Percentiles rank a stretch among this genome's conserved stretches.
Evolutionary conservation across 1,140 invertebrate genomes (phyloP).

Genomic region (Penaeus chinensis): DNA sequence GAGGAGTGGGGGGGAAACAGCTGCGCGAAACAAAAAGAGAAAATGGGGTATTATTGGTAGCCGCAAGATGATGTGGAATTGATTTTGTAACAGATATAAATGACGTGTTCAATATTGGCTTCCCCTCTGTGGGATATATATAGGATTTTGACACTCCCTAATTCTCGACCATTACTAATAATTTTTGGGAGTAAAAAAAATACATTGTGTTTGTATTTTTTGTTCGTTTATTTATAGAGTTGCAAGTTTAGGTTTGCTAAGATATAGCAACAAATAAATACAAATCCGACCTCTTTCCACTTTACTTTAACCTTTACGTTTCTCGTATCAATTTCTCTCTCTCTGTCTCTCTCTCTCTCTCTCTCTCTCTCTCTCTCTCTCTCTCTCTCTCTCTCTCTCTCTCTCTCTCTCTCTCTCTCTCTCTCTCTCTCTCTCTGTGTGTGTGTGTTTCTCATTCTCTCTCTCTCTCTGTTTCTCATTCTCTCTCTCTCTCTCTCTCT

Average conservation of each 20-base stretch:
- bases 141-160: too few species aligned
- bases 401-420: background rate
- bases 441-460: too few species aligned
- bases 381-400: background rate
- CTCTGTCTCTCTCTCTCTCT: background rate
- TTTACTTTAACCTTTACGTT: too few species aligned
- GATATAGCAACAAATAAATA: too few species aligned
- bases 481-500: background rate
- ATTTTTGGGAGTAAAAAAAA: too few species aligned
- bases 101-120: constrained; percentile 39
- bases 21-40: constrained; percentile 44
- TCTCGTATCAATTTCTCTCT: background rate
- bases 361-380: background rate
- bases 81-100: constrained; percentile 57
- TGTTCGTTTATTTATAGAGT: too few species aligned
- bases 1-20: constrained; percentile 26
- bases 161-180: too few species aligned
- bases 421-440: background rate
- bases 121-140: background rate
- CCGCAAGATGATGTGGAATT: constrained; percentile 59
- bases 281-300: too few species aligned
- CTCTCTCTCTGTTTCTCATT: background rate
- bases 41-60: constrained; percentile 54
- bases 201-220: too few species aligned
- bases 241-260: too few species aligned